Evolutionary conservation across 2,888 invertebrate genomes (phyloP).

Genomic region (Deilephila elpenor): DNA sequence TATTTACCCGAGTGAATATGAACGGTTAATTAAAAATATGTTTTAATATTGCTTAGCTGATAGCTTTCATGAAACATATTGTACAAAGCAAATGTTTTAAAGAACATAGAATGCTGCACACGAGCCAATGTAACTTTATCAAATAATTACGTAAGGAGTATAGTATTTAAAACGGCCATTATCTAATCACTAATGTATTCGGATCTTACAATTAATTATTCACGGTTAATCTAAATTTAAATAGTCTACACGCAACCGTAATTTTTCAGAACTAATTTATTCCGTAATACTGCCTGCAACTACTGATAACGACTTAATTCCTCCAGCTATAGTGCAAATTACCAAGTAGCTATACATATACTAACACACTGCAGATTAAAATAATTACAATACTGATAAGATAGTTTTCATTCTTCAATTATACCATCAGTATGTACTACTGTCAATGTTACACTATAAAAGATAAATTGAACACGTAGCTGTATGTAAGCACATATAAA

Average conservation of each 20-base stretch:
- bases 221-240: neutral
- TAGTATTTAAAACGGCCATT: neutral
- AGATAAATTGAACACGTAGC: slow-evolving; percentile 10
- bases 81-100: neutral
- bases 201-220: neutral
- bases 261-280: slow-evolving; percentile 5
- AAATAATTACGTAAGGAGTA: neutral
- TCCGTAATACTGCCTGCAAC: slow-evolving; percentile 6
- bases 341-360: slow-evolving; percentile 6
- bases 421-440: neutral
- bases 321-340: slow-evolving; percentile 26
- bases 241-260: neutral
- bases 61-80: no score
- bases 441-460: slow-evolving; percentile 1
- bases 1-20: no score
- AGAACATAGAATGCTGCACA: neutral
- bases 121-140: neutral
- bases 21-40: no score
- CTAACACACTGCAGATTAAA: slow-evolving; percentile 18
- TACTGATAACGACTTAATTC: slow-evolving; percentile 18
- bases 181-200: neutral
- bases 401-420: slow-evolving; percentile 11
- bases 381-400: slow-evolving; percentile 28
- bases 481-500: neutral
- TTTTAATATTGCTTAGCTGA: no score